Conservation (phyloP, 2,113 vertebrate species). For the Etheostoma spectabile region DNA sequence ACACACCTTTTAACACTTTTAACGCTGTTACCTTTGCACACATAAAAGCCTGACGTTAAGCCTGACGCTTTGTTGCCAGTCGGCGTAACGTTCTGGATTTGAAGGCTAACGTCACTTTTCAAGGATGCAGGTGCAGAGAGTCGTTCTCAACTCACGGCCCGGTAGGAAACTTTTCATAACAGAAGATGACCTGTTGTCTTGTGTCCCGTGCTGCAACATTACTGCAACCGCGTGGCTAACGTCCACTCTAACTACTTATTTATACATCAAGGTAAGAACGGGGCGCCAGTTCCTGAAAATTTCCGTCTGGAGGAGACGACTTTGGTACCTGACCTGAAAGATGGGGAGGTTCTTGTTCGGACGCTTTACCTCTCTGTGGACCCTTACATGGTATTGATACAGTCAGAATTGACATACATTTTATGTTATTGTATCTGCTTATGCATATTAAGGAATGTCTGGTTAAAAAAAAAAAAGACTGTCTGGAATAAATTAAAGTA, state of each 20-base stretch:
- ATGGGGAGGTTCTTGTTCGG: slow-evolving; percentile 87
- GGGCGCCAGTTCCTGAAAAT: slow-evolving; percentile 88
- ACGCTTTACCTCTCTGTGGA: slow-evolving; percentile 96
- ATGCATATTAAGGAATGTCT: background rate
- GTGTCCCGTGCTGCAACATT: background rate
- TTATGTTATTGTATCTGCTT: background rate
- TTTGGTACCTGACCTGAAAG: slow-evolving; percentile 79
- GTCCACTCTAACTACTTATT: background rate
- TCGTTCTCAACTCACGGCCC: slow-evolving; percentile 89
- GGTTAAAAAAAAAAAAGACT: background rate
- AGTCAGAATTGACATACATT: background rate
- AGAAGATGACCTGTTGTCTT: background rate
- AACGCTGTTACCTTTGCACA: background rate
- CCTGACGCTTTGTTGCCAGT: background rate
- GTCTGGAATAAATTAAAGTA: background rate
- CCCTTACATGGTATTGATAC: slow-evolving; percentile 92
- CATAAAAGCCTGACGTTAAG: background rate
- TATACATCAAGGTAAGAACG: slow-evolving; percentile 86
- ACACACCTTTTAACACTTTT: background rate
- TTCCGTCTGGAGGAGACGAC: slow-evolving; percentile 88
- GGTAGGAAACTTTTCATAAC: slow-evolving; percentile 80
- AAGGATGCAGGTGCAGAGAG: slow-evolving; percentile 82
- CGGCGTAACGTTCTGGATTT: too few relatives aligned
- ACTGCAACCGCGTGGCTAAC: background rate
- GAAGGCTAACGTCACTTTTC: background rate